Percentiles rank a stretch among this genome's conserved stretches.
These are phyloP conservation scores for Propithecus coquereli DNA, from an alignment of 2,113 vertebrate species.

Conservation along the genomic window DNA sequence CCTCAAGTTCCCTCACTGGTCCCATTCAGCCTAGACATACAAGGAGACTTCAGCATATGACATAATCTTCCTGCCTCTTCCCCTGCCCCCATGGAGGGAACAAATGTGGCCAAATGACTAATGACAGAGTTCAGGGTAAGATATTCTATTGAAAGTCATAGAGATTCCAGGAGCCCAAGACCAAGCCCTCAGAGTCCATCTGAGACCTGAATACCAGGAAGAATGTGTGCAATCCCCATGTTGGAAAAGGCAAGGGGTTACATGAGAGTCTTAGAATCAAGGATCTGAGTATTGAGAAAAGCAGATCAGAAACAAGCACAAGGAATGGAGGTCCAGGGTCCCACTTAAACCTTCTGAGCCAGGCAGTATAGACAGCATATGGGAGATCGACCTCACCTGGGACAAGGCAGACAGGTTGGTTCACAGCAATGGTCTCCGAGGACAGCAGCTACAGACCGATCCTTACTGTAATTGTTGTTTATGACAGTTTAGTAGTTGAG, in stretches of 20 bases:
- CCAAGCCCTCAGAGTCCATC: not conserved
- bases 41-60: not conserved
- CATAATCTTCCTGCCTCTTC: not conserved
- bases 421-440: not conserved
- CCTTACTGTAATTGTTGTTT: not conserved
- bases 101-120: not conserved
- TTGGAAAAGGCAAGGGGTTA: not conserved
- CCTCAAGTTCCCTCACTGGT: not conserved
- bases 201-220: not conserved
- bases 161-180: not conserved
- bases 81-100: not conserved
- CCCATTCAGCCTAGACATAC: not conserved
- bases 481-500: not conserved
- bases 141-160: not conserved
- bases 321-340: not conserved
- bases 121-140: not conserved
- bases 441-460: not conserved
- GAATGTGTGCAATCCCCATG: not conserved
- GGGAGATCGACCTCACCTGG: not conserved
- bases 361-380: not conserved
- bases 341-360: not conserved
- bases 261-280: not conserved
- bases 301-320: not conserved
- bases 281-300: not conserved
- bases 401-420: not conserved